Evolutionary conservation across 2,797 vertebrate genomes (phyloP).

Genomic region (Platalea minor): DNA sequence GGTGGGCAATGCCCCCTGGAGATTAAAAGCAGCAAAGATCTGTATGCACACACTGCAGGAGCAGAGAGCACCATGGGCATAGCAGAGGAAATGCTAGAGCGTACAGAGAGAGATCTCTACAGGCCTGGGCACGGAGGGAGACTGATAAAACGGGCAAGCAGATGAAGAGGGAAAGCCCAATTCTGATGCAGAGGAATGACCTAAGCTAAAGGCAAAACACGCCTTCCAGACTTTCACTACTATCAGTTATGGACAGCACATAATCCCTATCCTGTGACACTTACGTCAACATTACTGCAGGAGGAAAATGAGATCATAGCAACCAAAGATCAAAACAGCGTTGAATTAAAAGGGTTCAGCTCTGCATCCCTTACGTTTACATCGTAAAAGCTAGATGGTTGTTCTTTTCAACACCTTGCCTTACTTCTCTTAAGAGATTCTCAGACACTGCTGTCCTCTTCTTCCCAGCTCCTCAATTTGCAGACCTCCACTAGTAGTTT

Average conservation of each 20-base stretch:
- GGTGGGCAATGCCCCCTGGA: accelerated
- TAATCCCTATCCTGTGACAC: background rate
- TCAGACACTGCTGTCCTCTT: background rate
- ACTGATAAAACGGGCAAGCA: accelerated
- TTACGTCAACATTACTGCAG: background rate
- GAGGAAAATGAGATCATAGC: background rate
- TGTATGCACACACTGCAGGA: background rate
- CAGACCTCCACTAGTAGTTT: background rate
- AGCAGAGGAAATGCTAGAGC: background rate
- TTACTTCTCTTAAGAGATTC: background rate
- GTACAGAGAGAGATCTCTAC: accelerated
- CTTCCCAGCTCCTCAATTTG: background rate
- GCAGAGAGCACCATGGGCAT: background rate
- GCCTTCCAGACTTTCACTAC: background rate
- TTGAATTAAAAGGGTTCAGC: background rate
- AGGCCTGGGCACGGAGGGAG: background rate
- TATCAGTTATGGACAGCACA: background rate
- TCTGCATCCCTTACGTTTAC: background rate
- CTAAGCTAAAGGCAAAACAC: background rate
- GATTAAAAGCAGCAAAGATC: background rate
- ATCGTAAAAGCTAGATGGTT: accelerated
- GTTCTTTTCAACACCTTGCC: too few species aligned
- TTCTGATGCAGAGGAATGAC: background rate
- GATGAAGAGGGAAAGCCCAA: background rate
- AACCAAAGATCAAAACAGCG: background rate